phyloP scores from a whole-genome alignment of 2,113 vertebrate species.

The Cochlearius cochlearius region DNA sequence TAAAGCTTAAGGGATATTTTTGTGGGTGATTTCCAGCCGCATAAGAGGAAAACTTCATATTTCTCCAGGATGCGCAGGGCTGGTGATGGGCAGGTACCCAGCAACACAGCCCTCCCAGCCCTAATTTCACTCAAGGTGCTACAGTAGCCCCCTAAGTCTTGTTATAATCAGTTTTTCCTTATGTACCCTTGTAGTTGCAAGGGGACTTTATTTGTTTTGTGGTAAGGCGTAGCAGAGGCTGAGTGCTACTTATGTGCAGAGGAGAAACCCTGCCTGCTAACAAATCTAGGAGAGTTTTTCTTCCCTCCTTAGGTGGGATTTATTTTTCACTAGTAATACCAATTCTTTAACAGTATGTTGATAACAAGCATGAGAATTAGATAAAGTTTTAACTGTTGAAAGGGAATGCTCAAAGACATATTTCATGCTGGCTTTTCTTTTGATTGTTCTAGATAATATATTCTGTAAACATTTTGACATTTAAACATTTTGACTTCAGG shows the following conservation, averaged over 20 bases:
- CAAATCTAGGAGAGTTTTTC: not conserved
- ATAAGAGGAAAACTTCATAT: not conserved
- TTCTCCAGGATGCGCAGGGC: not conserved
- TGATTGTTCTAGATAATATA: not conserved
- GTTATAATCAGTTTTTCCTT: not conserved
- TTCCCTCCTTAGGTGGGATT: not conserved
- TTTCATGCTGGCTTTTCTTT: not conserved
- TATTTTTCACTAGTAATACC: not conserved
- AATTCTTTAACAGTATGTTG: not conserved
- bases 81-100: not conserved
- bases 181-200: not conserved
- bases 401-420: not conserved
- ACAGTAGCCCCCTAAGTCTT: not conserved
- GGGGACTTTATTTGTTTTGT: not conserved
- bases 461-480: not conserved
- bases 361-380: not conserved
- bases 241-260: not conserved
- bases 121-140: not conserved
- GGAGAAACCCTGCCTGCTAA: not conserved
- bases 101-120: fast-evolving
- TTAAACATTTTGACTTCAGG: not conserved
- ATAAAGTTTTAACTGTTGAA: not conserved
- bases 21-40: not conserved
- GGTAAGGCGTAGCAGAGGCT: not conserved
- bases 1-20: not conserved